These are phyloP conservation scores for Harmothoe impar DNA, from an alignment of 2,888 invertebrate genomes.

Conservation along the genomic window DNA sequence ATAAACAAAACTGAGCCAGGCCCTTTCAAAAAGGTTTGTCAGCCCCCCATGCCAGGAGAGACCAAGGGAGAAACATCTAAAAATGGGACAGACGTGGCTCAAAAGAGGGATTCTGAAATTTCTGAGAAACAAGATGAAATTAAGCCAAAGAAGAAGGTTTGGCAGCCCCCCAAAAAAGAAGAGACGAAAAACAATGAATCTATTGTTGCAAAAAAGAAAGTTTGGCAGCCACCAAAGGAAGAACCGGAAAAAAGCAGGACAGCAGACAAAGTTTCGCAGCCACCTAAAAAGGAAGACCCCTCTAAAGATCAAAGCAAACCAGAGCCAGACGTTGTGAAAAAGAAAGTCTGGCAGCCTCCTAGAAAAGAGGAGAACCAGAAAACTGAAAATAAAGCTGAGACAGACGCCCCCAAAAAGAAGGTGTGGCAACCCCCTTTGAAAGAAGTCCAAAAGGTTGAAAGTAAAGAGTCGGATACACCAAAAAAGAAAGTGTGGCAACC, in stretches of 20 bases:
- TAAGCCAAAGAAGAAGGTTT: neutral
- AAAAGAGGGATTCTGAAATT: neutral
- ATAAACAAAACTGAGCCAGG: neutral
- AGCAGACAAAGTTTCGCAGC: slow-evolving; percentile 17
- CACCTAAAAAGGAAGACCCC: slow-evolving; percentile 29
- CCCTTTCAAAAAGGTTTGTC: neutral
- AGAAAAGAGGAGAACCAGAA: neutral
- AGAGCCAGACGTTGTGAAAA: neutral
- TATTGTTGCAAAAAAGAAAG: neutral
- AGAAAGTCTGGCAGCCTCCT: slow-evolving; percentile 31
- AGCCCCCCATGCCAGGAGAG: neutral
- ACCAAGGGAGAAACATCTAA: neutral
- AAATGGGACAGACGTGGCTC: neutral
- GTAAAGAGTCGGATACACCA: neutral
- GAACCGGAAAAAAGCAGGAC: neutral
- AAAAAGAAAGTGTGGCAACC: slow-evolving; percentile 47
- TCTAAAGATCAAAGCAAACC: neutral
- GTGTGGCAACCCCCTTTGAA: neutral
- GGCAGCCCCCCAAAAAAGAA: neutral
- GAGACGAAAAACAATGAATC: neutral
- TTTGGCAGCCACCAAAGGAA: slow-evolving; percentile 4
- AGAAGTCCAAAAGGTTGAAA: neutral
- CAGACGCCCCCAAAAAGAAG: slow-evolving; percentile 5
- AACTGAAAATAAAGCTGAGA: neutral
- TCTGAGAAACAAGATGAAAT: neutral